phyloP scores from a whole-genome alignment of 2,888 invertebrate genomes.

The Chloroclystis v-ata region DNA sequence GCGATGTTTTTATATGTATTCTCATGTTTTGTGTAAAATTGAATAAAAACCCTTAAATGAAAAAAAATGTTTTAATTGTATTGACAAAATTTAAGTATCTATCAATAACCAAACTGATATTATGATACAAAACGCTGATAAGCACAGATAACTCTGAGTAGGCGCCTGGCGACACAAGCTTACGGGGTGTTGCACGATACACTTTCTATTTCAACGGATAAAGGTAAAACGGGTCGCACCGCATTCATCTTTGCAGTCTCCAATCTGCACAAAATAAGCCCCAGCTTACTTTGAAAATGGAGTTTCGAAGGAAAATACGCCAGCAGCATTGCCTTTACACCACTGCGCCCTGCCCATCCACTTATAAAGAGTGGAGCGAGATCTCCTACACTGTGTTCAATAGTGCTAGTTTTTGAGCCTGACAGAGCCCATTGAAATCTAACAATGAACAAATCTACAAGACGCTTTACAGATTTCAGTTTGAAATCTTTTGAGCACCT shows the following conservation, averaged over 20 bases:
- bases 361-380: conserved; percentile 35
- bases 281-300: conserved; percentile 51
- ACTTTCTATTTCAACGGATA: conserved; percentile 42
- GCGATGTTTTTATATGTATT: too few relatives aligned
- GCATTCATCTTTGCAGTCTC: conserved; percentile 54
- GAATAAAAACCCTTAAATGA: too few relatives aligned
- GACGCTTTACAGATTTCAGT: conserved; percentile 8
- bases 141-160: too few relatives aligned
- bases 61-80: too few relatives aligned
- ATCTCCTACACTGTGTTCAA: conserved; percentile 33
- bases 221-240: conserved; percentile 45
- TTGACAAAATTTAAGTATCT: too few relatives aligned
- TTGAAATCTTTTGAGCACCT: conserved; percentile 5
- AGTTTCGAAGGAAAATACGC: conserved; percentile 45
- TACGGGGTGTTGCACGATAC: conserved; percentile 22
- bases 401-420: conserved; percentile 25
- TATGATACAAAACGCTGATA: too few relatives aligned
- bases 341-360: conserved; percentile 32
- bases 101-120: too few relatives aligned
- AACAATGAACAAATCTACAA: conserved; percentile 16
- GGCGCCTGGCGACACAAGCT: too few relatives aligned
- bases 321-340: conserved; percentile 37
- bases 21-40: too few relatives aligned
- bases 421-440: conserved; percentile 19
- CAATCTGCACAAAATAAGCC: conserved; percentile 49